A percentile compares a stretch with the other conserved stretches of the same genome.
Evolutionary conservation across 2,797 vertebrate genomes (phyloP).

Genomic region (Diglossa cyanea): DNA sequence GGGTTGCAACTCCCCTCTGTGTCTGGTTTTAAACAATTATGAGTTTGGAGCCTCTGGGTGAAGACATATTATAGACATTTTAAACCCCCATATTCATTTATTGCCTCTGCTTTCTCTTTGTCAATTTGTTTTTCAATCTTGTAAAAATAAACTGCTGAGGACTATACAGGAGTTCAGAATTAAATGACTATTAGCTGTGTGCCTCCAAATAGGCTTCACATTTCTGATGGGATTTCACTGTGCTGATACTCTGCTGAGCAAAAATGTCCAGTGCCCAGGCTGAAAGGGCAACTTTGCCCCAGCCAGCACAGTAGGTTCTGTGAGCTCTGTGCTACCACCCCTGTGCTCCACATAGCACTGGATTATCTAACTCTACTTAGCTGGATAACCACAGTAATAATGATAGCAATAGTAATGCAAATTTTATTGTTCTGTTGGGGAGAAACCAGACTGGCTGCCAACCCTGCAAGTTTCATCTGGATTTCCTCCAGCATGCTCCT

Average conservation of each 20-base stretch:
- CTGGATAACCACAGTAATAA: not conserved
- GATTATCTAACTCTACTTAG: not conserved
- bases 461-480: not conserved
- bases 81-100: not conserved
- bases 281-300: not conserved
- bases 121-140: not conserved
- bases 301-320: not conserved
- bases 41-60: not conserved
- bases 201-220: not conserved
- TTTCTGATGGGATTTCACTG: not conserved
- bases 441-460: not conserved
- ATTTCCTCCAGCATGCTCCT: not conserved
- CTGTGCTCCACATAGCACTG: fast-evolving
- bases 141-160: not conserved
- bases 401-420: not conserved
- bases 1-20: not conserved
- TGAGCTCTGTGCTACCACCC: not conserved
- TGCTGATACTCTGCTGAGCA: not conserved
- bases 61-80: not conserved
- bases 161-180: not conserved
- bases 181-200: not conserved
- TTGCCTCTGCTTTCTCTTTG: not conserved
- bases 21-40: not conserved
- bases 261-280: not conserved
- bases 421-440: not conserved